A percentile compares a stretch with the other conserved stretches of the same genome.
These are phyloP conservation scores for Petrosia ficiformis DNA, from an alignment of 37 sponge, comb jelly and placozoan genomes.

Conservation along the genomic window DNA sequence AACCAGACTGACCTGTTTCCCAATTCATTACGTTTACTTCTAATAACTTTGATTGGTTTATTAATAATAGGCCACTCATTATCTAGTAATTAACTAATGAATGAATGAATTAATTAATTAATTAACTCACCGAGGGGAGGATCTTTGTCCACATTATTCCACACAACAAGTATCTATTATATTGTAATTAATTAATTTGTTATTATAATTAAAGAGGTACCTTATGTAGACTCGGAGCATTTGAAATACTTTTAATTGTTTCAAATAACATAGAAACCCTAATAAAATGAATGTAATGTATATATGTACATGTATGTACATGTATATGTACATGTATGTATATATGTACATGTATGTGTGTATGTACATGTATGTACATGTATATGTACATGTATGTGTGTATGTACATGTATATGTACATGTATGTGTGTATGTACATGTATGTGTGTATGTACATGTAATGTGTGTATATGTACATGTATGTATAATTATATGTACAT, in stretches of 20 bases:
- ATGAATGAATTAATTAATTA: not conserved
- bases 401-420: constrained; percentile 10
- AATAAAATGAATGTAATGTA: constrained; percentile 50
- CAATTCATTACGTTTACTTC: constrained; percentile 51
- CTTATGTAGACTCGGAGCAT: constrained; percentile 59
- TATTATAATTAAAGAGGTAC: too few species aligned
- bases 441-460: too few species aligned
- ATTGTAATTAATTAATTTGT: not conserved
- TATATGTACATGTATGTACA: constrained; percentile 58
- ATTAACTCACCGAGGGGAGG: constrained; percentile 56
- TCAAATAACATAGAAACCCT: constrained; percentile 44
- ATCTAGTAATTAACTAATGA: not conserved
- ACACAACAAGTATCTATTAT: constrained; percentile 59
- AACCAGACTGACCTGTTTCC: constrained; percentile 38
- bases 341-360: not conserved
- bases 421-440: not conserved
- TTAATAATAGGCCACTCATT: constrained; percentile 58
- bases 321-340: constrained; percentile 4
- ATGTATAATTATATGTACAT: constrained; percentile 3
- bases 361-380: constrained; percentile 4
- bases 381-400: constrained; percentile 10
- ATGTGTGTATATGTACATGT: not conserved
- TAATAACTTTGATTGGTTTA: constrained; percentile 50
- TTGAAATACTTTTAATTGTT: constrained; percentile 36
- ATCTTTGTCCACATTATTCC: constrained; percentile 61